These are phyloP conservation scores for Etheostoma nigrum DNA, from an alignment of 2,797 vertebrate genomes.

Conservation along the genomic window DNA sequence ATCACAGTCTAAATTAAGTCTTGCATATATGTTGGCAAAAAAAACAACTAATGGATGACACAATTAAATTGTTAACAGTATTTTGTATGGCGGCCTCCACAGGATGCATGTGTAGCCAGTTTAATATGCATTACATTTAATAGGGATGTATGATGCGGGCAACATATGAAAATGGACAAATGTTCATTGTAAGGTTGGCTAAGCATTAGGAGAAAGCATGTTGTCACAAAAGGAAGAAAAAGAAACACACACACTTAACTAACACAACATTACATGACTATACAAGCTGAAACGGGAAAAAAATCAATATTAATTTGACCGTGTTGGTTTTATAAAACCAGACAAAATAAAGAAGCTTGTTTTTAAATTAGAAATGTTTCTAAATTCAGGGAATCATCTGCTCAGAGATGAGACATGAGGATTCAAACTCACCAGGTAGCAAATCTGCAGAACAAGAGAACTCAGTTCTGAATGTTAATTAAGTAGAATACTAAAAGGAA, in stretches of 20 bases:
- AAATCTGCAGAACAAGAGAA: neutral
- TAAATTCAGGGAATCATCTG: constrained; percentile 1
- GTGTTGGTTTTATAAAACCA: neutral
- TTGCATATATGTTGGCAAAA: neutral
- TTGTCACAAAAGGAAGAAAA: neutral
- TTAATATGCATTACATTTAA: neutral
- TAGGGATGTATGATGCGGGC: neutral
- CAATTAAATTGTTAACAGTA: neutral
- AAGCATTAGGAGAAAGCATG: neutral
- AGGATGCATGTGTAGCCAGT: neutral
- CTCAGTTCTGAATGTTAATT: neutral
- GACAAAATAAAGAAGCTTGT: neutral
- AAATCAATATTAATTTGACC: neutral
- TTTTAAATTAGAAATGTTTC: constrained; percentile 13
- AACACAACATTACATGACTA: neutral
- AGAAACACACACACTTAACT: neutral
- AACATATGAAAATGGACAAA: neutral
- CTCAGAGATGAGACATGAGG: neutral
- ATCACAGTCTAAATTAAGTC: neutral
- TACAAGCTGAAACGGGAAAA: neutral
- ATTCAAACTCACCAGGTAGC: neutral
- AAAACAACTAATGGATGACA: neutral
- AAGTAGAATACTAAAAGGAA: neutral
- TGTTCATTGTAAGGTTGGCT: neutral
- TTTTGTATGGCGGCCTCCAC: neutral